Percentiles rank a stretch among this genome's conserved stretches.
These are phyloP conservation scores for Drosophila takahashii DNA, from an alignment of 1,140 invertebrate species.

Conservation along the genomic window DNA sequence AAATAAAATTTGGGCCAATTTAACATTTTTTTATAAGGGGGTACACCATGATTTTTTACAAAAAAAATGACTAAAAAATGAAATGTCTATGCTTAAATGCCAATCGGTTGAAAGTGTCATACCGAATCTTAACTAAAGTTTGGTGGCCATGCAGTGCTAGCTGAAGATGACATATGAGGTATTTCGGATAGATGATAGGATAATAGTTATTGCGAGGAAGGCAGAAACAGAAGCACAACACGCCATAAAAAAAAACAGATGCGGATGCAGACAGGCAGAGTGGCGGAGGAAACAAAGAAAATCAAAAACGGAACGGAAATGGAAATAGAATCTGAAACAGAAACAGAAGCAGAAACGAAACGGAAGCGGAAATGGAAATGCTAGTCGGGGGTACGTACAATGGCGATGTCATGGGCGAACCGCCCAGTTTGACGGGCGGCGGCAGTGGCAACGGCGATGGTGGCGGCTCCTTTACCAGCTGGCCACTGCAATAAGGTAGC, in stretches of 20 bases:
- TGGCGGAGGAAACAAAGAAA: background rate
- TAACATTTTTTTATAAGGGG: no score
- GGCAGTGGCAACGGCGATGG: slow-evolving; percentile 91
- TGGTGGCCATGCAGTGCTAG: slow-evolving; percentile 35
- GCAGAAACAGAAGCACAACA: slow-evolving; percentile 4
- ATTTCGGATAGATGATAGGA: slow-evolving; percentile 1
- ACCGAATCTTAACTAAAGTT: no score
- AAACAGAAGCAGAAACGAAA: background rate
- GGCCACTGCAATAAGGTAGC: slow-evolving; percentile 95
- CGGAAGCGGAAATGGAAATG: slow-evolving; percentile 8
- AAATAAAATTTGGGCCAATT: no score
- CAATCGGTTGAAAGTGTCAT: no score
- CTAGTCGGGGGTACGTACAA: slow-evolving; percentile 86
- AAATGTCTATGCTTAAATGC: no score
- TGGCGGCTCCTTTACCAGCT: slow-evolving; percentile 90
- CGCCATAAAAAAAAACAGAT: background rate
- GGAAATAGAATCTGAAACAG: slow-evolving; percentile 12
- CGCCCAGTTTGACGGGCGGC: slow-evolving; percentile 90
- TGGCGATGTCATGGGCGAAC: slow-evolving; percentile 88
- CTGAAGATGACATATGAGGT: slow-evolving; percentile 35
- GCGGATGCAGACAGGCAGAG: background rate
- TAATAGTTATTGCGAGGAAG: background rate
- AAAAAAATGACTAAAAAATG: no score
- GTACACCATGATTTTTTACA: no score
- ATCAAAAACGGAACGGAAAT: slow-evolving; percentile 11